Conservation (phyloP, 92 coral and sea anemone species). For the Zoanthus sociatus region DNA sequence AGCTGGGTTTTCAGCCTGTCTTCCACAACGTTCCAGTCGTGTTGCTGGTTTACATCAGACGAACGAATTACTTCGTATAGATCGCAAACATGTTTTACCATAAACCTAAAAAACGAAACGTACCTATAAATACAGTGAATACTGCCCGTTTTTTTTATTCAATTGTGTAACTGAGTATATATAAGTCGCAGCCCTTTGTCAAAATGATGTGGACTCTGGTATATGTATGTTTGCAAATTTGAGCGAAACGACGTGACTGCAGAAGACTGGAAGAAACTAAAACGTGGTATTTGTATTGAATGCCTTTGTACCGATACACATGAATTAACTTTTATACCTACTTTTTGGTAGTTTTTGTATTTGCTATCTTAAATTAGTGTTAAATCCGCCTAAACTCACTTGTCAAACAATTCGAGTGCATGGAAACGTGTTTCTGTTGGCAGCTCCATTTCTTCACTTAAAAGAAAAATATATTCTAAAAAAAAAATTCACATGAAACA, state of each 20-base stretch:
- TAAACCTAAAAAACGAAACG: constrained; percentile 68
- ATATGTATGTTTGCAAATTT: no score
- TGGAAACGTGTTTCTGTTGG: constrained; percentile 90
- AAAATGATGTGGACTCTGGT: no score
- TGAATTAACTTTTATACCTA: no score
- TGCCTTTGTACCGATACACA: no score
- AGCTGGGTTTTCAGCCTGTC: constrained; percentile 84
- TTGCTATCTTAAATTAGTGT: no score
- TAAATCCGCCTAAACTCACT: constrained; percentile 52
- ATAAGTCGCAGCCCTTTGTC: no score
- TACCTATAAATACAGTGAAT: background rate
- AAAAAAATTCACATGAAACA: background rate
- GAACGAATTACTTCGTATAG: constrained; percentile 83
- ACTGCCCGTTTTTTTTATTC: background rate
- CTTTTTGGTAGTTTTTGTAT: no score
- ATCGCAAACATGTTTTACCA: constrained; percentile 91
- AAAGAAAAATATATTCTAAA: constrained; percentile 89
- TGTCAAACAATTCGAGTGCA: constrained; percentile 94
- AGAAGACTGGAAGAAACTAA: no score
- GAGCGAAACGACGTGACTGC: no score
- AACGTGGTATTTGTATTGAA: no score
- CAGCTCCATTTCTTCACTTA: constrained; percentile 85
- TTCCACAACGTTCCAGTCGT: constrained; percentile 93
- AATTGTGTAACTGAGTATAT: no score
- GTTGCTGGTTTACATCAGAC: constrained; percentile 79